Conservation (phyloP, 2,888 invertebrate species). For the Nephrotoma appendiculata region DNA sequence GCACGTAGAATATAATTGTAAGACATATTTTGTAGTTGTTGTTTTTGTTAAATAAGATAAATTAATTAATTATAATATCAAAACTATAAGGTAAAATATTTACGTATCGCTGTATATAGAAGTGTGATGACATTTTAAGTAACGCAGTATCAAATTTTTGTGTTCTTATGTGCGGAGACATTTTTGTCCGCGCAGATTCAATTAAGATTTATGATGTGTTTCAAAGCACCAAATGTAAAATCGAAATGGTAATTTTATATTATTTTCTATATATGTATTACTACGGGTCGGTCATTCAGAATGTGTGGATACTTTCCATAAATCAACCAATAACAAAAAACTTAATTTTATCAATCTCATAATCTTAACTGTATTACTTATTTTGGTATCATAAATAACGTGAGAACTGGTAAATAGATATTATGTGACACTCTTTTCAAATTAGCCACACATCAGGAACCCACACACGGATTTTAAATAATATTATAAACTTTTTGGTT, state of each 20-base stretch:
- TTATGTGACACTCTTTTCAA: not conserved
- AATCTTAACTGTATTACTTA: not conserved
- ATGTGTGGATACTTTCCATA: not conserved
- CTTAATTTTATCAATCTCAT: not conserved
- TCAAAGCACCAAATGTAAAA: not conserved
- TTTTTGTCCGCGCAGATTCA: not conserved
- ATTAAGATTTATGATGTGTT: not conserved
- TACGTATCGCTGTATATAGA: not conserved
- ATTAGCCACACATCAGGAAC: not conserved
- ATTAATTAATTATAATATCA: not conserved
- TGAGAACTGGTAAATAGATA: not conserved
- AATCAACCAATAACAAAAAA: not conserved
- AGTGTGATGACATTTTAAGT: not conserved
- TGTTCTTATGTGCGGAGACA: not conserved
- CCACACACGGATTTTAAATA: not conserved
- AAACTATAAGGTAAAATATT: not conserved
- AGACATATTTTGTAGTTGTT: not conserved
- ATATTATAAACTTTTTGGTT: not conserved
- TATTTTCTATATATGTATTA: not conserved
- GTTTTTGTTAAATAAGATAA: not conserved
- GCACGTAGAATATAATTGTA: not conserved
- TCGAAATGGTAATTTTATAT: not conserved
- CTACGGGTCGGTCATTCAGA: not conserved
- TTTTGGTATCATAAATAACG: not conserved
- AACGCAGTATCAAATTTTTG: not conserved